A percentile compares a stretch with the other conserved stretches of the same genome.
These are phyloP conservation scores for Leucania comma DNA, from an alignment of 2,888 invertebrate genomes.

Conservation along the genomic window DNA sequence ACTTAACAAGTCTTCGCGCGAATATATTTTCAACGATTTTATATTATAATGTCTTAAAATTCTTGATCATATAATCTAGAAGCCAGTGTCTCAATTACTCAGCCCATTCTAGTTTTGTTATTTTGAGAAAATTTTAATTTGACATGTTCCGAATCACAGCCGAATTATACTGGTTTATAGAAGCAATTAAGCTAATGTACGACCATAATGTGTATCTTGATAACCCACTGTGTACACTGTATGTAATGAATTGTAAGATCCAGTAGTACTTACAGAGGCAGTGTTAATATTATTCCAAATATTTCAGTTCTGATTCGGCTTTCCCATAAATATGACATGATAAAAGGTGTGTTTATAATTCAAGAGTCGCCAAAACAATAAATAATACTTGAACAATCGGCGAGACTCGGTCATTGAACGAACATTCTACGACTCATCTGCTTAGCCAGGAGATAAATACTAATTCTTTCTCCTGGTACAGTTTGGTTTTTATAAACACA, in stretches of 20 bases:
- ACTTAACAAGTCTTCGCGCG: constrained; percentile 4
- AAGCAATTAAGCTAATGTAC: constrained; percentile 43
- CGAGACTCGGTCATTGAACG: constrained; percentile 40
- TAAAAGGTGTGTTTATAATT: constrained; percentile 61
- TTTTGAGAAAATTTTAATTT: constrained; percentile 46
- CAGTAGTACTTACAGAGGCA: constrained; percentile 22
- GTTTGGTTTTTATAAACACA: constrained; percentile 45
- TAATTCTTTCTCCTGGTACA: constrained; percentile 29
- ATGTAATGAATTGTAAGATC: constrained; percentile 41
- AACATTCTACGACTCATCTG: constrained; percentile 14
- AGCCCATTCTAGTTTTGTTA: constrained; percentile 57
- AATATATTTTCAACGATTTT: constrained; percentile 60
- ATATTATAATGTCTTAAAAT: constrained; percentile 58
- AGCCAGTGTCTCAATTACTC: constrained; percentile 57
- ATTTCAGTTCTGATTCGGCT: constrained; percentile 63
- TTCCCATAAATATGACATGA: constrained; percentile 45
- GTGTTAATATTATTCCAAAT: constrained; percentile 49
- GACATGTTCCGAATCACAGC: constrained; percentile 61
- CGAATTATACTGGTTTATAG: constrained; percentile 52
- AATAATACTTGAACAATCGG: neutral
- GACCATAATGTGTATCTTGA: constrained; percentile 18
- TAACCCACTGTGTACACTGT: constrained; percentile 38
- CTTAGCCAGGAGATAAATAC: constrained; percentile 44
- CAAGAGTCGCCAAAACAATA: constrained; percentile 24
- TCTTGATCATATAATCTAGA: constrained; percentile 53